Evolutionary conservation across 1,140 invertebrate species (phyloP), one percentile per base, ranked within the genome.

Genomic region (Lasioglossum albipes): DNA sequence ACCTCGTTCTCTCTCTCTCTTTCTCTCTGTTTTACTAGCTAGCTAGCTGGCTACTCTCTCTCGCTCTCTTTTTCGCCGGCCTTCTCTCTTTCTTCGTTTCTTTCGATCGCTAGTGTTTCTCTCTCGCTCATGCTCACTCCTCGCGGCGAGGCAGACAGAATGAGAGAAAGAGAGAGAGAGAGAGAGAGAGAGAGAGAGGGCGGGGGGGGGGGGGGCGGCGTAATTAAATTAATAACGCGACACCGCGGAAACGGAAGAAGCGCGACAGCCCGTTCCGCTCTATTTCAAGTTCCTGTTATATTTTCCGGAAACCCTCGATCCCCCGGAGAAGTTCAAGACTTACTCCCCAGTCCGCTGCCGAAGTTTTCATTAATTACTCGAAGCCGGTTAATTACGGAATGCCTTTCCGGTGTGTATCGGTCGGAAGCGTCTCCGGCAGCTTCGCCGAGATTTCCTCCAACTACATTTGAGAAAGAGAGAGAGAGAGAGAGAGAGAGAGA

Each of bases 331-430:
- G 42, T 49, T 68, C n/a, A 68, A 75, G 61, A 49, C 36, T 16
- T 67, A 36, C 54, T 20, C 31, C 31, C 31, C 45, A 16, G 7
- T 0, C 0, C 16, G n/a, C 27, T 7, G 7, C 3, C n/a, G 7
- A 54, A 76, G 59, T 77, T 70, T 81, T 57, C 81, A 73, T 89
- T 87, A 88, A 88, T 86, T 86, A 86, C 83, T 82, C 82, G 20
- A 78, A 65, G 64, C 57, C 59, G 78, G 82, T 88, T 90, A 88
- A 90, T 89, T 89, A 89, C 82, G 64, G 87, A 81, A 84, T 86
- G 75, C 81, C 83, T 66, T 76, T 79, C 62, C 76, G 68, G 66
- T 71, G 72, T 76, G 72, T 65, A 69, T 85, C 72, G 82, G 42
- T 74, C 70, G 31, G 52, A 79, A 72, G 75, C 81, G 62, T 72